phyloP scores from a whole-genome alignment of 2,888 invertebrate genomes.

The Tipula confusa region DNA sequence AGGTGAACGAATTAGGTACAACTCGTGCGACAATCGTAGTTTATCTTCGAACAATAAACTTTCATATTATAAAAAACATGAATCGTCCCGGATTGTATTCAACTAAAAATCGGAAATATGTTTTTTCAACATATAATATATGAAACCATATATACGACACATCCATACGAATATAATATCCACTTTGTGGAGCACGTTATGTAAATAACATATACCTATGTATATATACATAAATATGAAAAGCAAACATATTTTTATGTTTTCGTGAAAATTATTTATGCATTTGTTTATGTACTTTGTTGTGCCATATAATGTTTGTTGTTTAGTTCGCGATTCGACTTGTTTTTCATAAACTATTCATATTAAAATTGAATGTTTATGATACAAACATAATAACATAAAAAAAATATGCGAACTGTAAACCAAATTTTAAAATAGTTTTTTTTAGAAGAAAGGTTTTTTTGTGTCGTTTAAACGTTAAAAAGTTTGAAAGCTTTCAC shows the following conservation, averaged over 20 bases:
- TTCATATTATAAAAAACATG: background rate
- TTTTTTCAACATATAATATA: background rate
- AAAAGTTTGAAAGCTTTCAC: too few relatives aligned
- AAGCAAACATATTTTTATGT: background rate
- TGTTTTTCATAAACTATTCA: background rate
- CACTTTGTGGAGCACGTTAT: background rate
- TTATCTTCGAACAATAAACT: background rate
- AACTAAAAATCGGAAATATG: background rate
- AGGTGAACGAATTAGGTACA: background rate
- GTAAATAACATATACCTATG: background rate
- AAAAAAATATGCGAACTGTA: background rate
- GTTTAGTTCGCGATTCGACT: background rate
- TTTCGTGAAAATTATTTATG: constrained; percentile 12
- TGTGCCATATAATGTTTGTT: background rate
- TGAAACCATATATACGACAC: too few relatives aligned
- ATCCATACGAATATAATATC: background rate
- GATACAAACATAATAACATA: background rate
- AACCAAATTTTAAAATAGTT: too few relatives aligned
- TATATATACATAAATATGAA: background rate
- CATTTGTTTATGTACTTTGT: background rate
- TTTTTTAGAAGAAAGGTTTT: too few relatives aligned
- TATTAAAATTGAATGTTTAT: background rate
- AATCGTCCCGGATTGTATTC: background rate
- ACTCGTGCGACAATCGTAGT: background rate
- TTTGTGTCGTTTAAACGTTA: too few relatives aligned